These are phyloP conservation scores for Hoplias malabaricus DNA, from an alignment of 2,113 vertebrate genomes.

Conservation along the genomic window DNA sequence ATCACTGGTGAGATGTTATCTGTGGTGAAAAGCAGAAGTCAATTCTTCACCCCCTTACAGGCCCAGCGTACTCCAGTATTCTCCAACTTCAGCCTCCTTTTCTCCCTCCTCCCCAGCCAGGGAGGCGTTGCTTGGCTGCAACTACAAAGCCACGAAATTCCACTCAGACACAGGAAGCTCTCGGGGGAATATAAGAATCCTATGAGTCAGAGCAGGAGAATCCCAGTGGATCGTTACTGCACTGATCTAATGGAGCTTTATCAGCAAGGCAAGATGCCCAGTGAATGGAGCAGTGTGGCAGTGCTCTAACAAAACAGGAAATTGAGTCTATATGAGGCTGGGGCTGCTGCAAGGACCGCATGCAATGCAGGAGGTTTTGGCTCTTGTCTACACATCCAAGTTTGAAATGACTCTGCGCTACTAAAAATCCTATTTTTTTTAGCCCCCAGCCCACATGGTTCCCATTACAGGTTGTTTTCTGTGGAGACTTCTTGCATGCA, in stretches of 20 bases:
- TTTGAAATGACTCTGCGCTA: constrained; percentile 38
- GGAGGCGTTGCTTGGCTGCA: constrained; percentile 59
- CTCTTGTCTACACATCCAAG: constrained; percentile 28
- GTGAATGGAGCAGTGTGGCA: constrained; percentile 66
- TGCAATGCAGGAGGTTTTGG: constrained; percentile 43
- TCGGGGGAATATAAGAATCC: constrained; percentile 81
- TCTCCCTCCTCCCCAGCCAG: constrained; percentile 14
- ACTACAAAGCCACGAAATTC: constrained; percentile 79
- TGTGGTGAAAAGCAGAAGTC: constrained; percentile 43
- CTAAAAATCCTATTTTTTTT: constrained; percentile 47
- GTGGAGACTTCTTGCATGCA: constrained; percentile 48
- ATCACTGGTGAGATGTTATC: constrained; percentile 27
- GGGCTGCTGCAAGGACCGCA: constrained; percentile 41
- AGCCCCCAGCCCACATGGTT: constrained; percentile 42
- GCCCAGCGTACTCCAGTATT: constrained; percentile 52
- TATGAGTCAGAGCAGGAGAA: constrained; percentile 82
- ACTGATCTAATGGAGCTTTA: constrained; percentile 75
- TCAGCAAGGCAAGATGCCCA: constrained; percentile 62
- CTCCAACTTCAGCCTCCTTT: constrained; percentile 14
- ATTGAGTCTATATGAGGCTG: constrained; percentile 68
- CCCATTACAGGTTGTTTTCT: constrained; percentile 52
- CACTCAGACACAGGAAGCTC: constrained; percentile 77
- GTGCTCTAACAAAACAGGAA: constrained; percentile 76
- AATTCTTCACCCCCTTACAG: constrained; percentile 48
- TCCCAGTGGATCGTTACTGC: constrained; percentile 72